Evolutionary conservation across 2,797 vertebrate species (phyloP), one percentile per base, ranked within the genome.

Genomic region (Trematomus bernacchii): DNA sequence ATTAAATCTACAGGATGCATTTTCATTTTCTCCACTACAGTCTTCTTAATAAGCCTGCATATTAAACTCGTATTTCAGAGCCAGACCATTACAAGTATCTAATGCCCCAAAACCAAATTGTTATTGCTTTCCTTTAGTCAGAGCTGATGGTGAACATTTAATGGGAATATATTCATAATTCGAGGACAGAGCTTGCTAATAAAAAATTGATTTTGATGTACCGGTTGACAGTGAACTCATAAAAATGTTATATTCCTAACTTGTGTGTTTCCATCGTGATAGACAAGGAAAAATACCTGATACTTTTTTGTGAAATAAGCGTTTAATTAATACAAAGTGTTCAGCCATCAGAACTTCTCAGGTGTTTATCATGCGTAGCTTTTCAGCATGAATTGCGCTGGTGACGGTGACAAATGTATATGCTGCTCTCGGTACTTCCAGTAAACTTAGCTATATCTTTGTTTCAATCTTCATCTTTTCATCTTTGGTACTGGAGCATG

Each of bases 61-160:
- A 91, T 85, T 90, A 85, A 89, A 87, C 51, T 75, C 51, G 37
- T 85, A 77, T 71, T 85, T 91, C 76, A 86, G 12, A 68, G 42
- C 27, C 42, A 33, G 42, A 33, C 15, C 58, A 52, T 76, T 73
- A 37, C 6, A 66, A 75, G 37, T 55, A 48, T 65, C 66, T 3
- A 73, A 47, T 12, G 71, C 67, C 68, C 66, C 60, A 50, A 77
- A 85, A 80, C 57, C 77, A 58, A 84, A 73, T 14, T 62, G 21
- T 70, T 82, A 83, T 76, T 77, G 61, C 82, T 54, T 86, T 16
- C 53, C 66, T 57, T 71, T 71, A 76, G 37, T 83, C 71, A 72
- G 23, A 50, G 65, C 13, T 18, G 47, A 66, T 48, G 30, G 72
- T 66, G 61, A 77, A 86, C 66, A 54, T 80, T 80, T 73, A 58